Base-by-base conservation (phyloP, 2,113 vertebrate species). In the Chionodraco myersi region DNA sequence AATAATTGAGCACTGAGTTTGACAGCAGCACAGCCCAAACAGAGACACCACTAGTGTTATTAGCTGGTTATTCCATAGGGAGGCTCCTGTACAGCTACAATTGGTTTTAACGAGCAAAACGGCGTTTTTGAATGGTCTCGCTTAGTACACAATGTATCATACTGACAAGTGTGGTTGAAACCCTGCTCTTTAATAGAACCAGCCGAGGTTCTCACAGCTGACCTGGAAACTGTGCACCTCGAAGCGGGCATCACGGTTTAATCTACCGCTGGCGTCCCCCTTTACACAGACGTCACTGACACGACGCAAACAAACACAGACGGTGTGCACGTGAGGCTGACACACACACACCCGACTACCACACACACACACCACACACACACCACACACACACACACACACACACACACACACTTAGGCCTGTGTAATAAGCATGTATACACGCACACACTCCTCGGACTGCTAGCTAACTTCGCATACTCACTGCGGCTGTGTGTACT, bases 401-500 rank as follows among this genome's bases (percentile, higher is more conserved):
- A 66, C 56, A 54, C 36, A 65, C 5, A 18, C 72, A 44, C 48
- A 54, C 69, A 62, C 11, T 18, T 10, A 70, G 83, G 78, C 70
- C 70, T 44, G 59, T 74, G 83, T 83, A 67, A 79, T 81, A 75
- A 70, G 53, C 63, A 79, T 80, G 72, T 72, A 57, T 10, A 57
- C 75, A 62, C 66, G 34, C 76, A 67, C 69, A 47, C 66, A 52
- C 47, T 60, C 59, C 36, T 41, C 36, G 8, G 23, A 47, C 75
- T 84, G 80, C 67, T 73, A 56, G 79, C 75, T 85, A 91, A 91
- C 49, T 92, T 91, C 69, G 79, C 70, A 6, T 83, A 92, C 92
- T 93, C 90, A 93, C 90, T 89, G 91, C 87, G 82, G 88, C 90
- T 70, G 79, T 83, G 82, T 80, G 77, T 78, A 82, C 85, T 52